phyloP scores from a whole-genome alignment of 2,888 invertebrate species.

The Acanthosepion pharaonis region DNA sequence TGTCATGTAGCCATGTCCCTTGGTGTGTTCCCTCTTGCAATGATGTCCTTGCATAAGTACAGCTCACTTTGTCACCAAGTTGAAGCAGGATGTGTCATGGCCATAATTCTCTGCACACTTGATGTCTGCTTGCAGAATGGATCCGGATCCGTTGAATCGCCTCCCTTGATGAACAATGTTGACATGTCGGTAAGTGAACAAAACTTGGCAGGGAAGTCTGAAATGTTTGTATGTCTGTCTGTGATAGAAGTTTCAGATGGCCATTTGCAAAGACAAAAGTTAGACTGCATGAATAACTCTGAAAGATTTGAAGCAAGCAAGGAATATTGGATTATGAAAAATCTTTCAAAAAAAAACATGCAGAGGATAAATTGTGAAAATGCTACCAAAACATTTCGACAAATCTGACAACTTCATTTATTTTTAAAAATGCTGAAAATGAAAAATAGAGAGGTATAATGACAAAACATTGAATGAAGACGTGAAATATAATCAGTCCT shows the following conservation, averaged over 20 bases:
- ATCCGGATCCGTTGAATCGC: neutral
- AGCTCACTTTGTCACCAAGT: slow-evolving; percentile 6
- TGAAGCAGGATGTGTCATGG: slow-evolving; percentile 1
- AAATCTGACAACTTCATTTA: too few relatives aligned
- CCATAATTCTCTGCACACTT: neutral
- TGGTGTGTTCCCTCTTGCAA: slow-evolving; percentile 18
- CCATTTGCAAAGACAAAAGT: too few relatives aligned
- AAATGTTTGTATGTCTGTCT: neutral
- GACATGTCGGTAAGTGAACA: neutral
- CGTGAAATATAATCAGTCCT: too few relatives aligned
- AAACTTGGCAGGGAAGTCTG: neutral
- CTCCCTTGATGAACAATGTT: neutral
- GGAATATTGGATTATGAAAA: too few relatives aligned
- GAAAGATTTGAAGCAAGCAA: too few relatives aligned
- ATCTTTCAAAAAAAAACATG: too few relatives aligned
- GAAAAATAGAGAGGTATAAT: too few relatives aligned
- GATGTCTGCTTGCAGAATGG: slow-evolving; percentile 33
- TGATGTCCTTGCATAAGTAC: neutral
- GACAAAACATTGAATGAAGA: too few relatives aligned
- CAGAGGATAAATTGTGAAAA: neutral
- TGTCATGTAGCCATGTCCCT: neutral
- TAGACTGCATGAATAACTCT: too few relatives aligned
- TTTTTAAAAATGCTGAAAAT: too few relatives aligned
- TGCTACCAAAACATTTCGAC: too few relatives aligned
- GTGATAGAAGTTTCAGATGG: too few relatives aligned